Evolutionary conservation across 2,113 vertebrate genomes (phyloP), one percentile per base, ranked within the genome.

Genomic region (Carassius gibelio): DNA sequence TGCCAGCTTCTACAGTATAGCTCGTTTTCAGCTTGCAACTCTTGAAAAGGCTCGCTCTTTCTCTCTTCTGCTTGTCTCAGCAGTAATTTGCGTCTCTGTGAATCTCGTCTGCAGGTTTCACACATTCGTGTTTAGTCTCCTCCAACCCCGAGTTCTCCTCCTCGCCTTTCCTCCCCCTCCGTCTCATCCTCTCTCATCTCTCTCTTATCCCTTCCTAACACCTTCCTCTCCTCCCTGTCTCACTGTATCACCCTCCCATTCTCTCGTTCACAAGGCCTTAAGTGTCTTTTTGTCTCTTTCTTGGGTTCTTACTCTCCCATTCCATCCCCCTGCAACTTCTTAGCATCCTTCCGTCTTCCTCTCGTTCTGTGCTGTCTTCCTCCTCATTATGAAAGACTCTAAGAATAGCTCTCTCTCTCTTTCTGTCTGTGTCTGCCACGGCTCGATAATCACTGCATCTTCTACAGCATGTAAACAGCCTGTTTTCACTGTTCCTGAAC

Each of bases 11-110:
- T 72, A 72, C 69, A 72, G 13, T 2, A 72, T 72, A 21, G 17
- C 69, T 75, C 30, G n/a, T 75, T 75, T 52, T 52, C 74, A 52
- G 42, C 79, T 68, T 66, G 4, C 30, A 55, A 55, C 52, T 55
- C 52, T 55, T 55, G 14, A 55, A 66, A 30, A 30, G 45, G 38
- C 36, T 55, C 9, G 19, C 36, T n/a, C 52, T 48, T 23, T 72
- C 52, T 50, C 38, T 38, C 69, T 78, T 48, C 52, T 62, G 84
- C 62, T 84, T 74, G 75, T 84, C 75, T 84, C 82, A 81, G 68
- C 80, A 82, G 80, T 82, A 82, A 68, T 77, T 82, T 79, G 34
- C 7, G 26, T 59, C 75, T 83, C 34, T 82, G 13, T 45, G 50
- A 36, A 50, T 68, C 79, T 14, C 30, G 4, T 74, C 36, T 62